Evolutionary conservation across 2,113 vertebrate species (phyloP).

Genomic region (Lynx canadensis): DNA sequence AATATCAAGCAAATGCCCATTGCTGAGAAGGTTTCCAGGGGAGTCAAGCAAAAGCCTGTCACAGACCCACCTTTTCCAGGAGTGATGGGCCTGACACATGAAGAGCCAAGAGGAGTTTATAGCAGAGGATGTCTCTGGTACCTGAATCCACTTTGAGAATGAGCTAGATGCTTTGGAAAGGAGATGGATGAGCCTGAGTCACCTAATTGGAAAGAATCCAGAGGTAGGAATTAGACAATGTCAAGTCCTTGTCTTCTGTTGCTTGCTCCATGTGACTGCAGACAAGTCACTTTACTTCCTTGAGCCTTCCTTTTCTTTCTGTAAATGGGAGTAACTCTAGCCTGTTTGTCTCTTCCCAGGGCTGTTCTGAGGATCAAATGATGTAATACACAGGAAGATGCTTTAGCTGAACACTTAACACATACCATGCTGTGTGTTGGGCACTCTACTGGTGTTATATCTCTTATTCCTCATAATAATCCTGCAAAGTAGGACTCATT

Average conservation of each 20-base stretch:
- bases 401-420: not conserved
- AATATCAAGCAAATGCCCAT: not conserved
- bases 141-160: not conserved
- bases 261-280: not conserved
- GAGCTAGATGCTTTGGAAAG: not conserved
- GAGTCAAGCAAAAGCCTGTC: not conserved
- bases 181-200: not conserved
- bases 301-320: not conserved
- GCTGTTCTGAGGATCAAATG: not conserved
- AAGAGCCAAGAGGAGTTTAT: not conserved
- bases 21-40: not conserved
- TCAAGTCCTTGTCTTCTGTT: conserved; percentile 7
- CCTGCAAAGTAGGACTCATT: not conserved
- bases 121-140: not conserved
- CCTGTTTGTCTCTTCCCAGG: not conserved
- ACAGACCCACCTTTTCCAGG: not conserved
- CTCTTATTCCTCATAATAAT: not conserved
- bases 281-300: conserved; percentile 15
- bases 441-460: not conserved
- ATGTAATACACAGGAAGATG: not conserved
- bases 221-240: conserved; percentile 46
- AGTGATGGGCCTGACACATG: accelerated
- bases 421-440: not conserved
- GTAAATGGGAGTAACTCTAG: not conserved
- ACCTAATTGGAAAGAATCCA: conserved; percentile 38